Conservation (phyloP, 1,140 invertebrate species). For the Gonatopus flavifemur region DNA sequence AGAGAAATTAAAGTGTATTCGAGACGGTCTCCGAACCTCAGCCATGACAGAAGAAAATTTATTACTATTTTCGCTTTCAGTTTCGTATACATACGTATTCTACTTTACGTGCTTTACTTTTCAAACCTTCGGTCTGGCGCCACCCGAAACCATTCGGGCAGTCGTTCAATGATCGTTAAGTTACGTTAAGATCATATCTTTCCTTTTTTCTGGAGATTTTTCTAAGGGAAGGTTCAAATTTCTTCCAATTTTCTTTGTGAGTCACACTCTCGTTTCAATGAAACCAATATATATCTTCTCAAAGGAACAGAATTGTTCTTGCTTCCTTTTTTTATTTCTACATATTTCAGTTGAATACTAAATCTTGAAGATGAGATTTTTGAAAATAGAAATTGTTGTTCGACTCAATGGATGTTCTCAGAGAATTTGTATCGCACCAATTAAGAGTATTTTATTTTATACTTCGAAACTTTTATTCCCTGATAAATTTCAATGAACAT, state of each 20-base stretch:
- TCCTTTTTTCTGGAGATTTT: conserved; percentile 14
- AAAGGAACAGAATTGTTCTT: no score
- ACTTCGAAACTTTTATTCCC: neutral
- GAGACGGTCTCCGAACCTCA: no score
- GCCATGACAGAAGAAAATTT: no score
- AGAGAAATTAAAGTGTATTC: no score
- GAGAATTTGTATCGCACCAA: conserved; percentile 20
- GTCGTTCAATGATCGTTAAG: conserved; percentile 54
- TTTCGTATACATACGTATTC: no score
- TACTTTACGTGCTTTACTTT: conserved; percentile 4
- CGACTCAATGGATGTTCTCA: conserved; percentile 23
- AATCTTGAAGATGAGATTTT: conserved; percentile 9
- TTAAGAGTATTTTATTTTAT: neutral
- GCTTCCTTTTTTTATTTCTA: no score
- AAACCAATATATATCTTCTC: no score
- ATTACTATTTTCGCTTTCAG: conserved; percentile 17
- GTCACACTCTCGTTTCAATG: no score
- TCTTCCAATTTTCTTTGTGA: conserved; percentile 38
- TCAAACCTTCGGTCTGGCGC: conserved; percentile 35
- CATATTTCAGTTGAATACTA: no score
- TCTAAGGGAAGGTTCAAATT: conserved; percentile 20
- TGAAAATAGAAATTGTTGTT: neutral
- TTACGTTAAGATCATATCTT: conserved; percentile 50
- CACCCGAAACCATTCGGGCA: conserved; percentile 36
- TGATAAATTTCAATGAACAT: no score